A percentile compares a stretch with the other conserved stretches of the same genome.
Conservation (phyloP, 2,113 vertebrate species). For the Thunnus thynnus region DNA sequence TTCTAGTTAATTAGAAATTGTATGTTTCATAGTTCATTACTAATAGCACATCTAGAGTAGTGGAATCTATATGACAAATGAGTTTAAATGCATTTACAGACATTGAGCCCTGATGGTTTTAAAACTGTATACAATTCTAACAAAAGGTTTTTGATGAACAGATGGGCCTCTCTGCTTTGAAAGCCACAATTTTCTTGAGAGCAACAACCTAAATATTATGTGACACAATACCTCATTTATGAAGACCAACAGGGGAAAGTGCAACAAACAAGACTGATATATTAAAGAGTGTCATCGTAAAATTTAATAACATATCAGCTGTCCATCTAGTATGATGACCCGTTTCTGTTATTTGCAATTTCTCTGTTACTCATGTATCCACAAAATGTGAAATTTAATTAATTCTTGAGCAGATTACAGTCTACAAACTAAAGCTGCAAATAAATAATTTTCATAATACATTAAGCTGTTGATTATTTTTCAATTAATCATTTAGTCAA, state of each 20-base stretch:
- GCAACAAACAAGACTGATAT: not conserved
- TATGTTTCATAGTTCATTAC: constrained; percentile 3
- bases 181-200: not conserved
- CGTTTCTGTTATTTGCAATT: too few species aligned
- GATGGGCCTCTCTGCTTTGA: not conserved
- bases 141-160: not conserved
- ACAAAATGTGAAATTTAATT: too few species aligned
- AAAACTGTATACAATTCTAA: not conserved
- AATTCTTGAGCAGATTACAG: too few species aligned
- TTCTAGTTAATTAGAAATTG: not conserved
- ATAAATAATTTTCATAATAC: too few species aligned
- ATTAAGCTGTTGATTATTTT: too few species aligned
- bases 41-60: not conserved
- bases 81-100: not conserved
- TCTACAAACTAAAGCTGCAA: too few species aligned
- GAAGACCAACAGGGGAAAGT: not conserved
- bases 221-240: not conserved
- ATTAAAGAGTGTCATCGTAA: not conserved
- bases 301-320: not conserved
- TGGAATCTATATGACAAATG: not conserved
- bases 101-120: not conserved
- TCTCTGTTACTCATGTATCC: too few species aligned
- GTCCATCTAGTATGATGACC: too few species aligned
- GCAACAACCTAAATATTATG: not conserved
- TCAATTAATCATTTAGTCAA: too few species aligned